phyloP scores from a whole-genome alignment of 2,113 vertebrate genomes.

The Motacilla tschutschensis region DNA sequence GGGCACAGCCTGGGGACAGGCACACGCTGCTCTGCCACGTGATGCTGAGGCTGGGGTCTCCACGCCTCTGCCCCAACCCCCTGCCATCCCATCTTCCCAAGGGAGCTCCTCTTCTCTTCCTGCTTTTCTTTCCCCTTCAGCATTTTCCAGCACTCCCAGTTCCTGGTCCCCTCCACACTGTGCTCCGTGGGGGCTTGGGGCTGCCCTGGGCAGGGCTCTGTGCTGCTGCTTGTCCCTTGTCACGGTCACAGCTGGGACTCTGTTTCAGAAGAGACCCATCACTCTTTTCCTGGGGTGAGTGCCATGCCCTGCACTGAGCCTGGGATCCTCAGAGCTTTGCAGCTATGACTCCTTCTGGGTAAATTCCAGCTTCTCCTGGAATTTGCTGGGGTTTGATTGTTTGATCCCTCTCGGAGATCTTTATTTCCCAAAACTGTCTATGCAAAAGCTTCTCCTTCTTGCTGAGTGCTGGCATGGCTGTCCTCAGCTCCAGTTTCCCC shows the following conservation, averaged over 20 bases:
- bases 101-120: neutral
- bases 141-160: neutral
- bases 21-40: fast-evolving
- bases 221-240: neutral
- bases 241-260: fast-evolving
- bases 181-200: neutral
- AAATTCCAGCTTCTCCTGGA: neutral
- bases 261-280: neutral
- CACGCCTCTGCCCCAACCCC: neutral
- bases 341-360: neutral
- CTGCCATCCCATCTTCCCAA: neutral
- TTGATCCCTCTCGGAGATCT: neutral
- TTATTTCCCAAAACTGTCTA: neutral
- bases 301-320: neutral
- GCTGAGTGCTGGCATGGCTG: neutral
- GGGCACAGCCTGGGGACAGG: neutral
- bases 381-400: neutral
- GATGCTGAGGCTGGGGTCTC: neutral
- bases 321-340: neutral
- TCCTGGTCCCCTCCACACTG: neutral
- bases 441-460: neutral
- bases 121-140: neutral
- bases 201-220: neutral
- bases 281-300: neutral
- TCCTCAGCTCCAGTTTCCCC: neutral